Evolutionary conservation across 2,888 invertebrate genomes (phyloP), one percentile per base, ranked within the genome.

Genomic region (Eudemis profundana): DNA sequence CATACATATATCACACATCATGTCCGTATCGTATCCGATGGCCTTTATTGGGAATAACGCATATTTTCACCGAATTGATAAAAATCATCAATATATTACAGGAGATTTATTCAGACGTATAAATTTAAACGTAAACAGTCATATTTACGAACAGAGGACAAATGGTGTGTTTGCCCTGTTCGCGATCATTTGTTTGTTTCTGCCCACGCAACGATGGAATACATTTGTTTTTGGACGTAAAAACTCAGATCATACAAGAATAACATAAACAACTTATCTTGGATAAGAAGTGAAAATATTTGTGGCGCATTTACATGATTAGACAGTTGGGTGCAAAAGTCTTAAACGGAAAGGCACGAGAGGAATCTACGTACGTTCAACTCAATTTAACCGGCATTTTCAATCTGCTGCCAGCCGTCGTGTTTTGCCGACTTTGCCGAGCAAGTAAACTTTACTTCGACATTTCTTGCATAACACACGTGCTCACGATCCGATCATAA

Each of bases 361-460:
- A 49, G 56, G 49, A 63, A 63, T 57, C 33, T 63, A 49, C 64
- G 27, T 63, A 50, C 64, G 38, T 51, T 51, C 51, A 38, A 53
- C 64, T 65, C 59, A 59, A 65, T 59, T 51, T 59, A 65, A 59
- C 64, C 46, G 59, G 63, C 59, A 65, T 65, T 59, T 59, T 59
- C 64, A 65, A 65, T 65, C 59, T 65, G 64, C 38, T 51, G 44
- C 46, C 59, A 44, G 4, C 51, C 59, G 56, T 54, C 40, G 36
- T 50, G 38, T 65, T 46, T 38, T 46, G 19, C 38, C 29, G 51
- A 53, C 51, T 65, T 59, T 50, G 44, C 46, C 51, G 59, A 50
- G 46, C 59, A 27, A 23, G 29, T 29, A 53, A 65, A 65, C 46
- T 65, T 59, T 65, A 27, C 64, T 59, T 65, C 38, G 29, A 53